phyloP scores from a whole-genome alignment of 2,888 invertebrate genomes.

The Trichacis sp. region DNA sequence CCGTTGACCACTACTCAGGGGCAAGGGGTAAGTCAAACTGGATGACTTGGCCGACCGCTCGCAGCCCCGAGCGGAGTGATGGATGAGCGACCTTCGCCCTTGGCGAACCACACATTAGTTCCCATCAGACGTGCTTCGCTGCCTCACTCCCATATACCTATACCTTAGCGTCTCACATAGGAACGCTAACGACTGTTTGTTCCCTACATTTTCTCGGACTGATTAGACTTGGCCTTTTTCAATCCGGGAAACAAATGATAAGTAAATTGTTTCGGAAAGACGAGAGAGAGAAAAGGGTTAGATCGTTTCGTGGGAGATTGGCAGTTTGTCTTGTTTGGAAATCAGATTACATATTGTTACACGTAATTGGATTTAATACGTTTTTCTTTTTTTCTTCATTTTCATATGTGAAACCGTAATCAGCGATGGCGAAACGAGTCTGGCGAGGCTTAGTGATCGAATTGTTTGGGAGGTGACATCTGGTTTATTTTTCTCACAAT shows the following conservation, averaged over 20 bases:
- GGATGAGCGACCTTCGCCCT: conserved; percentile 53
- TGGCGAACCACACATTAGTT: conserved; percentile 52
- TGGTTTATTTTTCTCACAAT: no score
- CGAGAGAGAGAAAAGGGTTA: not conserved
- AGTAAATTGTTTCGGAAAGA: not conserved
- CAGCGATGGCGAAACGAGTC: no score
- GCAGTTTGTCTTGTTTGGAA: not conserved
- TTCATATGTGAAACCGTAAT: no score
- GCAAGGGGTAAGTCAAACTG: conserved; percentile 36
- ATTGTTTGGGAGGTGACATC: no score
- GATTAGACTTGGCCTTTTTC: not conserved
- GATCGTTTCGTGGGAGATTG: not conserved
- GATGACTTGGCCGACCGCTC: conserved; percentile 35
- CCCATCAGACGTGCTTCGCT: conserved; percentile 48
- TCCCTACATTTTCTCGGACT: conserved; percentile 28
- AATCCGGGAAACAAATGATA: conserved; percentile 1
- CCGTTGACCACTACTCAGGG: conserved; percentile 14
- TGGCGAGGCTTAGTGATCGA: no score
- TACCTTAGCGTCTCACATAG: conserved; percentile 9
- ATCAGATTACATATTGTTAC: no score
- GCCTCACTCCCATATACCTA: conserved; percentile 29
- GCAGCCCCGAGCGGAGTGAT: conserved; percentile 44
- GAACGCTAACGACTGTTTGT: conserved; percentile 46
- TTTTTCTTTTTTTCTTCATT: no score
- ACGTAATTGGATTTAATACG: no score